A percentile compares a stretch with the other conserved stretches of the same genome.
Evolutionary conservation across 2,113 vertebrate genomes (phyloP).

Genomic region (Orientallactaga bullata): DNA sequence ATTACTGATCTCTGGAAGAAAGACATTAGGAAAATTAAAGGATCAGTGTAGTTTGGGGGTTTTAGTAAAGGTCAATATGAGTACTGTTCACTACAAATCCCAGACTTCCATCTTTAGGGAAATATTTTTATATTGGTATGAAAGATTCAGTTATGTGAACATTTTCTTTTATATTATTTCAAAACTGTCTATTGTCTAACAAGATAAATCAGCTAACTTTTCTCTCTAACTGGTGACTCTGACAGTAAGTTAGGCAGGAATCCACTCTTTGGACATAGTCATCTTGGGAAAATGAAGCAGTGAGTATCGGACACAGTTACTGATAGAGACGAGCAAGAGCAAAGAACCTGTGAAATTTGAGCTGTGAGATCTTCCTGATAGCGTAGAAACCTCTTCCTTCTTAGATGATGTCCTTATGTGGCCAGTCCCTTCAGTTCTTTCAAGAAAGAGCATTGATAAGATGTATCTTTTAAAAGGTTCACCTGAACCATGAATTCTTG

Average conservation of each 20-base stretch:
- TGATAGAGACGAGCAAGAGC: not conserved
- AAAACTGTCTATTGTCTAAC: not conserved
- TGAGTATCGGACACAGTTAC: not conserved
- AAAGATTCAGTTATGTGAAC: not conserved
- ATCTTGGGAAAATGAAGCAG: not conserved
- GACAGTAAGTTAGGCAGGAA: not conserved
- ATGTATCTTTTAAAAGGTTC: not conserved
- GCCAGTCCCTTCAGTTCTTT: not conserved
- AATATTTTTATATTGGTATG: not conserved
- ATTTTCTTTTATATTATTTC: slow-evolving; percentile 8
- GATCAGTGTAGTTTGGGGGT: not conserved
- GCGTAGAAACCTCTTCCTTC: not conserved
- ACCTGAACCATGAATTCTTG: not conserved
- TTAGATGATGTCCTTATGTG: not conserved
- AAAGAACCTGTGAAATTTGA: not conserved
- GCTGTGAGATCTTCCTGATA: not conserved
- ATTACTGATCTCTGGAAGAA: slow-evolving; percentile 12
- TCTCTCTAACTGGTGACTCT: not conserved
- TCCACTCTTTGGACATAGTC: not conserved
- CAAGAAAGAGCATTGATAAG: not conserved
- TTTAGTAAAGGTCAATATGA: not conserved
- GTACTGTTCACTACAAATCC: not conserved
- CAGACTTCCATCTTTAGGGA: not conserved
- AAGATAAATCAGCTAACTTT: not conserved
- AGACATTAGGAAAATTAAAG: not conserved